Percentiles rank a stretch among this genome's conserved stretches.
Conservation (phyloP, 2,888 invertebrate genomes). For the Andrena trimmerana region DNA sequence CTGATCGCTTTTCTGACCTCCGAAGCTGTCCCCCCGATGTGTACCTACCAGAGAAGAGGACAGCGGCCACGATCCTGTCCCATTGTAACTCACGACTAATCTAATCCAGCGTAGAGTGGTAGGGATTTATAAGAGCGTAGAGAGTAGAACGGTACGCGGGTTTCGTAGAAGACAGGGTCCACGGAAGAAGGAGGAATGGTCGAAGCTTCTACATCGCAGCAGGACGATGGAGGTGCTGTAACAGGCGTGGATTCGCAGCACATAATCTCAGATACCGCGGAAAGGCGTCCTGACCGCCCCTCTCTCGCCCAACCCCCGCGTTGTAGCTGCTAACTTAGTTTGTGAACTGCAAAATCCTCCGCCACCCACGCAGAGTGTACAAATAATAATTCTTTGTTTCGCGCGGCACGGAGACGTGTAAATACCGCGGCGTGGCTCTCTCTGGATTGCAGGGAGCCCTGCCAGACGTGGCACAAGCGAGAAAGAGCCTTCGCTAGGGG, state of each 20-base stretch:
- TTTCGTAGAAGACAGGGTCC: slow-evolving; percentile 18
- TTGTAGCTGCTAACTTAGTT: slow-evolving; percentile 83
- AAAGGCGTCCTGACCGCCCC: slow-evolving; percentile 29
- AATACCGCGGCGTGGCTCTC: slow-evolving; percentile 79
- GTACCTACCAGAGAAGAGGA: too few relatives aligned
- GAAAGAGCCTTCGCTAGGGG: slow-evolving; percentile 47
- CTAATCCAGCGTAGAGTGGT: slow-evolving; percentile 73
- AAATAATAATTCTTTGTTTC: slow-evolving; percentile 85
- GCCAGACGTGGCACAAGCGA: slow-evolving; percentile 65
- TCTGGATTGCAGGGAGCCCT: slow-evolving; percentile 62
- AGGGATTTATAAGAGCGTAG: slow-evolving; percentile 74
- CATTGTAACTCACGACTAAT: slow-evolving; percentile 80
- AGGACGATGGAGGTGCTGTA: slow-evolving; percentile 67
- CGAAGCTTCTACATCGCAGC: slow-evolving; percentile 49
- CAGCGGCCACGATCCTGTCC: slow-evolving; percentile 36
- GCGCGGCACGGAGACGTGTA: slow-evolving; percentile 81
- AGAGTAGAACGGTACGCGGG: slow-evolving; percentile 71
- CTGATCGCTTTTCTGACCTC: too few relatives aligned
- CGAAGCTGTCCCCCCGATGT: too few relatives aligned
- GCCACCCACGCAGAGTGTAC: slow-evolving; percentile 80
- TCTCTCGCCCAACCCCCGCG: slow-evolving; percentile 58
- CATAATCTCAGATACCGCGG: slow-evolving; percentile 80
- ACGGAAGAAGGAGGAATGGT: slow-evolving; percentile 29
- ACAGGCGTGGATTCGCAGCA: slow-evolving; percentile 78
- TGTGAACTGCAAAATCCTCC: slow-evolving; percentile 84